A percentile compares a stretch with the other conserved stretches of the same genome.
Evolutionary conservation across 2,888 invertebrate genomes (phyloP).

Genomic region (Gymnosoma rotundatum): DNA sequence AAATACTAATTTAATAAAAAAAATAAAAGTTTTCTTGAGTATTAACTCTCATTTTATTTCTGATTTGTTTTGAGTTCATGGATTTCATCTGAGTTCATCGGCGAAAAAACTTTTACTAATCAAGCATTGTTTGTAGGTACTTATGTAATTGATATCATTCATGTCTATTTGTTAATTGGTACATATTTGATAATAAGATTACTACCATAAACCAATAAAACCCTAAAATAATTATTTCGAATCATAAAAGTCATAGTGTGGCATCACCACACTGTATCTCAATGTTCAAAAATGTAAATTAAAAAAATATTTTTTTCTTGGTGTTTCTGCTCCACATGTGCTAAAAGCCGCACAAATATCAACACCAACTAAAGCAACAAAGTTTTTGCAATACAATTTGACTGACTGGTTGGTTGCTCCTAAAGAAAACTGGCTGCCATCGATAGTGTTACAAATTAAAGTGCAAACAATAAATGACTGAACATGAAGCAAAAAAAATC

Average conservation of each 20-base stretch:
- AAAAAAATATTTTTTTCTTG: not conserved
- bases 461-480: constrained; percentile 36
- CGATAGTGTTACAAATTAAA: constrained; percentile 62
- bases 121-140: too few relatives aligned
- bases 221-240: too few relatives aligned
- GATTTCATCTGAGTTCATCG: too few relatives aligned
- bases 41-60: too few relatives aligned
- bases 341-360: constrained; percentile 23
- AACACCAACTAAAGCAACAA: constrained; percentile 10
- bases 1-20: too few relatives aligned
- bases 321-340: constrained; percentile 48
- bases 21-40: too few relatives aligned
- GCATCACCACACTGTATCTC: not conserved
- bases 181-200: too few relatives aligned
- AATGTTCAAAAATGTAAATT: not conserved
- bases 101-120: too few relatives aligned
- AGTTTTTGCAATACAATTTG: constrained; percentile 21
- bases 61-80: too few relatives aligned
- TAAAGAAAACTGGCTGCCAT: constrained; percentile 10
- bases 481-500: not conserved
- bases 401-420: not conserved
- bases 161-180: too few relatives aligned
- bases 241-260: not conserved
- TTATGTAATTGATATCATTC: too few relatives aligned
- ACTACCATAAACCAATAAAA: too few relatives aligned